phyloP scores from a whole-genome alignment of 2,113 vertebrate species.

The Lophochroa leadbeateri region DNA sequence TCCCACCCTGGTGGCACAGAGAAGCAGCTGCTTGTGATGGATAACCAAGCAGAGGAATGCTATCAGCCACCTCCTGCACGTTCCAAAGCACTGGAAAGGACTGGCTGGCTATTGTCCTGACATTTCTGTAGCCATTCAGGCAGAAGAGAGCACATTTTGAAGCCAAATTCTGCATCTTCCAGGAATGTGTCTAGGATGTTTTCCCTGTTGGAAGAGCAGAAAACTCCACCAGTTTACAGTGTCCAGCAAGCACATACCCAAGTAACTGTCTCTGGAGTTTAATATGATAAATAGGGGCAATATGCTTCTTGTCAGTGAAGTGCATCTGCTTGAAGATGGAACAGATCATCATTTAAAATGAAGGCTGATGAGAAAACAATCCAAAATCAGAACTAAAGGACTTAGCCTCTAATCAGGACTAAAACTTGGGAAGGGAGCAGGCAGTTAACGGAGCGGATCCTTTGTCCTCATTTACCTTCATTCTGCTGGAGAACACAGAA shows the following conservation, averaged over 20 bases:
- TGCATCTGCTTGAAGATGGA: neutral
- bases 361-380: neutral
- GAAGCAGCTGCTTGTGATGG: neutral
- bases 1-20: neutral
- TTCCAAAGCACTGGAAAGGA: neutral
- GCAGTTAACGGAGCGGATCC: neutral
- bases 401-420: neutral
- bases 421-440: neutral
- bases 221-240: neutral
- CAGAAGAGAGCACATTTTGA: neutral
- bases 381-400: neutral
- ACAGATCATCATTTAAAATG: neutral
- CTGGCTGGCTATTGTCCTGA: neutral
- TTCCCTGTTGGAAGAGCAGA: neutral
- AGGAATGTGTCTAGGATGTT: conserved; percentile 22
- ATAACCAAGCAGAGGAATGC: neutral
- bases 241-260: neutral
- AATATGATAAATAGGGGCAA: neutral
- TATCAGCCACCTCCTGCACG: neutral
- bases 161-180: neutral
- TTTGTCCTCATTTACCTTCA: neutral
- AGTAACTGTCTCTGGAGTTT: neutral
- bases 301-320: neutral
- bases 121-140: neutral
- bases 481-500: neutral